Base-by-base conservation (phyloP, 2,888 invertebrate species). In the Carabus problematicus region DNA sequence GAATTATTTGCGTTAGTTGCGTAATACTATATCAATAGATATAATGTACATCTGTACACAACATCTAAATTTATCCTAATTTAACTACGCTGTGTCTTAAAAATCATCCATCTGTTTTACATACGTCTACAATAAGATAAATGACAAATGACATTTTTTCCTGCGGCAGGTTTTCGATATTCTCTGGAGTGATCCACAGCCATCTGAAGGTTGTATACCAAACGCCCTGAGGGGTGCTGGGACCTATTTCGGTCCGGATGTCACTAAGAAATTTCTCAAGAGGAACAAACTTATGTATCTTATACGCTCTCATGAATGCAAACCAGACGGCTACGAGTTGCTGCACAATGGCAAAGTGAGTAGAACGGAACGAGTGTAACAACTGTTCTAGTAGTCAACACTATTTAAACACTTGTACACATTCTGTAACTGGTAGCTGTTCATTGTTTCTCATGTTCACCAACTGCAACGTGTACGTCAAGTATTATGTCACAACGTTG, bases 251-350 rank as follows among this genome's bases (percentile, higher is more conserved):
- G 97, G 97, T 0, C 94, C 95, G 0, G 95, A 97, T 78, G 90
- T 95, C 58, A 94, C 95, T 0, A 85, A 88, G 49, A 84, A 86
- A 59, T 92, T 97, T 77, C 85, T 97, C 12, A 86, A 89, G 75
- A 89, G 89, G 77, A 90, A 94, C 81, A 89, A 90, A 75, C 84
- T 95, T 14, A 86, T 89, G 72, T 89, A 92, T 76, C 83, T 97
- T 7, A 89, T 97, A 54, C 86, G 96, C 63, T 96, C 95, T 8
- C 97, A 97, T 79, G 96, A 97, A 80, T 97, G 97, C 82, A 97
- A 96, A 82, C 89, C 91, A 1, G 95, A 95, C 60, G 97, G 97
- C 11, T 95, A 94, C 79, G 96, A 97, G 82, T 87, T 93, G 74
- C 86, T 89, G 63, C 97, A 97, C 77, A 88, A 91, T 79, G 89